Base-by-base conservation (phyloP, 2,888 invertebrate species). In the Nycteola revayana region DNA sequence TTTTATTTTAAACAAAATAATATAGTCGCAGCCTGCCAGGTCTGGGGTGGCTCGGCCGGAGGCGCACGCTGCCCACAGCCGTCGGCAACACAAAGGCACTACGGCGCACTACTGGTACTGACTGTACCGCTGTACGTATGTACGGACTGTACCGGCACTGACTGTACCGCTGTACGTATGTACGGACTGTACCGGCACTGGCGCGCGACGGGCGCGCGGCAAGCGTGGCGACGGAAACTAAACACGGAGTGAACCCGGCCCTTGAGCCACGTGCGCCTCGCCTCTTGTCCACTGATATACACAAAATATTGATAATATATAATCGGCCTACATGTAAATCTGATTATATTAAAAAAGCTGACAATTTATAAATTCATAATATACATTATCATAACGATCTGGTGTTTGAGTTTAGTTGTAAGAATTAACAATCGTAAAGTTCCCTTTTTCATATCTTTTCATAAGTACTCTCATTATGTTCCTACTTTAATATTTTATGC, bases 1-100 rank as follows among this genome's bases (percentile, higher is more conserved):
- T 76, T 80, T 83, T 78, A 76, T 81, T 82, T 78, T 82, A 82
- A 84, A 82, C 82, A 83, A 83, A 84, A 83, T 83, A 81, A 81
- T 80, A 75, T 79, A 76, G 69, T 74, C 67, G 75, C 69, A 71
- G 75, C 73, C 66, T 70, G 75, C 65, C 64, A 60, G 67, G 62
- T 69, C 56, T 54, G 57, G 48, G 10, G 45, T 32, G 42, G 40
- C 45, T 28, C 44, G 42, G 41, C 57, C 61, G 61, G 60, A 56
- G 66, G 37, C 62, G 52, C 41, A 51, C 66, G 64, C 55, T 50
- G 53, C 49, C 58, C 52, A n/a, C n/a, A n/a, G n/a, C 53, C 57
- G 66, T 30, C 36, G 17, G 25, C 45, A 10, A 32, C 35, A 25
- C 30, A 29, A 44, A 45, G 45, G 45, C 45, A 45, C 45, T 45